phyloP scores from a whole-genome alignment of 1,140 invertebrate species.

The Euglossa dilemma region DNA sequence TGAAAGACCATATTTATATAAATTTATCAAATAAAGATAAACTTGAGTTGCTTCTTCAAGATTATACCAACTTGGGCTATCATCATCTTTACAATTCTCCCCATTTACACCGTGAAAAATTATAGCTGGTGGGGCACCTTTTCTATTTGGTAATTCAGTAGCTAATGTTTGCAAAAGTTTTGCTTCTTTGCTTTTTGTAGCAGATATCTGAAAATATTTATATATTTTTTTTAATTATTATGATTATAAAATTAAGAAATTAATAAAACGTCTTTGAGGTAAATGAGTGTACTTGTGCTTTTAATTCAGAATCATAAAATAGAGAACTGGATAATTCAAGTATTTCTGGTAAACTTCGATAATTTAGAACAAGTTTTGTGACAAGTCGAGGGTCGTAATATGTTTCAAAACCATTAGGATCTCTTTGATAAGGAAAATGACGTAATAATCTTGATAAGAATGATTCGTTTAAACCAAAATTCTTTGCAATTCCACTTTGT shows the following conservation, averaged over 20 bases:
- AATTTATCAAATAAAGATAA: conserved; percentile 84
- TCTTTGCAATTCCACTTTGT: conserved; percentile 85
- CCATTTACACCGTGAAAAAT: conserved; percentile 93
- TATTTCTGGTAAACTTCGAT: conserved; percentile 91
- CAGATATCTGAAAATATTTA: conserved; percentile 54
- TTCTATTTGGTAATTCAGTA: conserved; percentile 74
- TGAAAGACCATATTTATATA: conserved; percentile 86
- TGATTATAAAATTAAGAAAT: not conserved
- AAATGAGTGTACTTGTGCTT: conserved; percentile 80
- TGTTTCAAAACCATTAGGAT: conserved; percentile 82
- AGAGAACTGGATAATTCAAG: conserved; percentile 89
- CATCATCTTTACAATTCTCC: conserved; percentile 87
- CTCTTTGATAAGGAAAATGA: conserved; percentile 86
- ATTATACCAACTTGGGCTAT: conserved; percentile 95
- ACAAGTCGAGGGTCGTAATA: conserved; percentile 87
- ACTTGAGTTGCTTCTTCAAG: conserved; percentile 90
- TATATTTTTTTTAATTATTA: conserved; percentile 21
- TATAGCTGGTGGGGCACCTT: conserved; percentile 82
- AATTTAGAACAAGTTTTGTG: conserved; percentile 89
- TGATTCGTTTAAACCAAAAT: conserved; percentile 87
- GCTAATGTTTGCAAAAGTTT: conserved; percentile 69
- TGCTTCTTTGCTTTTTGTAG: conserved; percentile 71
- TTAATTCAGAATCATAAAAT: conserved; percentile 91
- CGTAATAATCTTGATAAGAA: conserved; percentile 88
- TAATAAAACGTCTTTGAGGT: not conserved